phyloP scores from a whole-genome alignment of 2,113 vertebrate genomes.

The Etheostoma spectabile region DNA sequence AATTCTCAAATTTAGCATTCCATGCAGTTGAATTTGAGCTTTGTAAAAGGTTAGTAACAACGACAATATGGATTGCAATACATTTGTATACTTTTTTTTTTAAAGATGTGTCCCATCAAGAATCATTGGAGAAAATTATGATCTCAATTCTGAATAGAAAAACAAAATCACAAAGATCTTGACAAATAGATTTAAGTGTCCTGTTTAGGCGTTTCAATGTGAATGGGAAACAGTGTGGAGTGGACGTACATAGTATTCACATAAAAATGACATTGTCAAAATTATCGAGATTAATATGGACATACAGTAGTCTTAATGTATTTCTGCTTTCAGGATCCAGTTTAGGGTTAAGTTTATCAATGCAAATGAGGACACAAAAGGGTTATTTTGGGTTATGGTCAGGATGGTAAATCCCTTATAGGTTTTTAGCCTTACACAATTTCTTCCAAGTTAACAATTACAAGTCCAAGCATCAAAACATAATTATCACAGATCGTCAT shows the following conservation, averaged over 20 bases:
- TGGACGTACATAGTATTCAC: too few species aligned
- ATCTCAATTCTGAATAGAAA: too few species aligned
- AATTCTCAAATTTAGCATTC: too few species aligned
- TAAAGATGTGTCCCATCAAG: too few species aligned
- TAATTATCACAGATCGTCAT: neutral
- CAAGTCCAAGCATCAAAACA: constrained; percentile 2
- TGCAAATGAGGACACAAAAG: too few species aligned
- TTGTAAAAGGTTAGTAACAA: too few species aligned
- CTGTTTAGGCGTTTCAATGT: neutral
- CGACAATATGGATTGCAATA: too few species aligned
- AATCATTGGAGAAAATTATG: too few species aligned
- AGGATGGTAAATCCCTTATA: neutral
- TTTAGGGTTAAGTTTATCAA: neutral
- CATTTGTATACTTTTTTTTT: too few species aligned
- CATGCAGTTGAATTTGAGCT: too few species aligned
- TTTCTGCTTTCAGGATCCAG: neutral
- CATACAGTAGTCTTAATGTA: neutral
- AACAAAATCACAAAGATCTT: too few species aligned
- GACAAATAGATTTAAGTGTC: neutral
- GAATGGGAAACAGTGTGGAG: neutral
- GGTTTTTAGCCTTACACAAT: neutral
- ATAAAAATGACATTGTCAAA: neutral
- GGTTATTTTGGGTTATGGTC: neutral
- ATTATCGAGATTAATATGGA: neutral
- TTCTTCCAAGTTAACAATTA: neutral